A percentile compares a stretch with the other conserved stretches of the same genome.
These are phyloP conservation scores for Pseudomugil tenellus DNA, from an alignment of 2,797 vertebrate species.

Conservation along the genomic window DNA sequence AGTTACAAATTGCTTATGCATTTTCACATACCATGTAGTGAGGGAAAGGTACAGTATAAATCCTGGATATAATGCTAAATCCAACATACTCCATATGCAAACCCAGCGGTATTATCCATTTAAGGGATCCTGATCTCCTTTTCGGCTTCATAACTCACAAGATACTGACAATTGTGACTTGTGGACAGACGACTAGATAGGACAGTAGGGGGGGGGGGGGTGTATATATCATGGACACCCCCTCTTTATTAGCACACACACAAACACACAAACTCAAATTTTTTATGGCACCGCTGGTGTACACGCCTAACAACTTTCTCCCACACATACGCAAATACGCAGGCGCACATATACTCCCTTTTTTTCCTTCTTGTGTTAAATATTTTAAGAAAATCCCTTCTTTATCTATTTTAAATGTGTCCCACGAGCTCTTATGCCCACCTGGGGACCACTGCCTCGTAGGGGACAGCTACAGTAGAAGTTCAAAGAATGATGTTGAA, in stretches of 20 bases:
- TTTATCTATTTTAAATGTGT: slow-evolving; percentile 48
- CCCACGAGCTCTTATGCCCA: slow-evolving; percentile 36
- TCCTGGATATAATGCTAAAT: slow-evolving; percentile 52
- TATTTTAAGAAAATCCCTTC: slow-evolving; percentile 16
- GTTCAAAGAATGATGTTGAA: slow-evolving; percentile 13
- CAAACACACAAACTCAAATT: slow-evolving; percentile 64
- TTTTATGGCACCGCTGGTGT: slow-evolving; percentile 42
- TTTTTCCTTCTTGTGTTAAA: not conserved
- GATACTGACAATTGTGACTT: slow-evolving; percentile 76
- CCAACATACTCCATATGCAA: slow-evolving; percentile 51
- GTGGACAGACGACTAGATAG: slow-evolving; percentile 66
- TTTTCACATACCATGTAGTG: slow-evolving; percentile 65
- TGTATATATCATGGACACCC: slow-evolving; percentile 63
- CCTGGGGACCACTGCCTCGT: slow-evolving; percentile 27
- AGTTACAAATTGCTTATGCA: slow-evolving; percentile 15
- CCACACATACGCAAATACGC: slow-evolving; percentile 35
- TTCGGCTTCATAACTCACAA: slow-evolving; percentile 64
- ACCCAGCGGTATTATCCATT: slow-evolving; percentile 58
- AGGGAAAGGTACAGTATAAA: slow-evolving; percentile 42
- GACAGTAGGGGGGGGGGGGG: slow-evolving; percentile 75
- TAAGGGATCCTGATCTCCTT: slow-evolving; percentile 40
- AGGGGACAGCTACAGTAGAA: slow-evolving; percentile 25
- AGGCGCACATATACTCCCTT: slow-evolving; percentile 29
- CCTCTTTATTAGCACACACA: slow-evolving; percentile 45
- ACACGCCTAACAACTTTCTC: slow-evolving; percentile 48